Conservation (phyloP, 1,140 invertebrate species). For the Neomicropteryx cornuta region DNA sequence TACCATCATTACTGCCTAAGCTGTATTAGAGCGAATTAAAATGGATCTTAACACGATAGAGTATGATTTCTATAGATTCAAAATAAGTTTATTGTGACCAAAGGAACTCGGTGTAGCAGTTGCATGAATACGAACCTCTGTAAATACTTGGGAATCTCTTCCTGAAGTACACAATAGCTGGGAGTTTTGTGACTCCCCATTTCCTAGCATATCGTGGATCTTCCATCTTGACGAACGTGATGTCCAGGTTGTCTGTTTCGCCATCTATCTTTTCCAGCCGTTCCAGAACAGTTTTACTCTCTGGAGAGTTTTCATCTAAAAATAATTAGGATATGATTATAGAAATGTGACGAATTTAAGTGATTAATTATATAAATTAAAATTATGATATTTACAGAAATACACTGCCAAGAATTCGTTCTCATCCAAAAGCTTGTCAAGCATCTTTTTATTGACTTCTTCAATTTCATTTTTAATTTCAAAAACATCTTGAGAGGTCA, state of each 20-base stretch:
- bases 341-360: not conserved
- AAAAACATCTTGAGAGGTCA: conserved; percentile 90
- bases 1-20: too few relatives aligned
- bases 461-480: conserved; percentile 95
- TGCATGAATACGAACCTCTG: conserved; percentile 50
- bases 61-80: not conserved
- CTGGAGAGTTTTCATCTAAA: conserved; percentile 67
- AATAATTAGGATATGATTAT: conserved; percentile 9
- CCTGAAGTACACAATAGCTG: conserved; percentile 88
- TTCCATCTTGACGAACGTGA: conserved; percentile 91
- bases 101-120: not conserved
- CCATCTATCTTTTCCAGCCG: conserved; percentile 87
- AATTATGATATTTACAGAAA: conserved; percentile 65
- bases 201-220: conserved; percentile 85
- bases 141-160: conserved; percentile 90
- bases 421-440: conserved; percentile 87
- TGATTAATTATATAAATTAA: conserved; percentile 2
- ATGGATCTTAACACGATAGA: not conserved
- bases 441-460: conserved; percentile 90
- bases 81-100: conserved; percentile 1
- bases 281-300: conserved; percentile 68
- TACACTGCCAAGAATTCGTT: conserved; percentile 93
- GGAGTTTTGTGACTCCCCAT: conserved; percentile 89
- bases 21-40: conserved; percentile 3
- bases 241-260: conserved; percentile 88